Conservation (phyloP, 2,797 vertebrate species). For the Rhincodon typus region DNA sequence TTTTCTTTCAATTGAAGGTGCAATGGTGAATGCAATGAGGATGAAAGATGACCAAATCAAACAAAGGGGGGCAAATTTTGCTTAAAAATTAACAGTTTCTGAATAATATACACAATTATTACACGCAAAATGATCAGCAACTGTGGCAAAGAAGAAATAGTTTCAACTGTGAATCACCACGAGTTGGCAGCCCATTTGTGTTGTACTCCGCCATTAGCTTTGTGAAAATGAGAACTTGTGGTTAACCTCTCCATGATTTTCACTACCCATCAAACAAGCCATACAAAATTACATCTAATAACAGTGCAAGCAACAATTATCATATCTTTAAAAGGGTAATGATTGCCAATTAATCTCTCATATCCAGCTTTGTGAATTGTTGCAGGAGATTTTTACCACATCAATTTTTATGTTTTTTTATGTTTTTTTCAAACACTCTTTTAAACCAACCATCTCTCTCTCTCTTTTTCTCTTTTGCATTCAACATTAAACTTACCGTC, state of each 20-base stretch:
- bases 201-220: background rate
- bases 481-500: background rate
- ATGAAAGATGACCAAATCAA: background rate
- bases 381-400: background rate
- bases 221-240: background rate
- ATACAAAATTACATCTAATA: background rate
- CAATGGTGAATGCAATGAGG: background rate
- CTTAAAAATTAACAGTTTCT: background rate
- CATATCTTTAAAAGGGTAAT: background rate
- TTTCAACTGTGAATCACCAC: background rate
- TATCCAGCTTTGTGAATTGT: background rate
- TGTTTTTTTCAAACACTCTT: background rate
- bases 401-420: background rate
- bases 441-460: background rate
- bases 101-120: background rate
- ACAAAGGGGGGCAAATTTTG: background rate
- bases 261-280: background rate
- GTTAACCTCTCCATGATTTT: background rate
- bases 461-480: background rate
- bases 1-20: background rate
- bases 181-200: background rate
- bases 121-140: background rate
- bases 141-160: background rate
- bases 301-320: background rate
- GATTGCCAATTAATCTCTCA: background rate